Conservation (phyloP, 2,113 vertebrate genomes). For the Cyprinodon tularosa region DNA sequence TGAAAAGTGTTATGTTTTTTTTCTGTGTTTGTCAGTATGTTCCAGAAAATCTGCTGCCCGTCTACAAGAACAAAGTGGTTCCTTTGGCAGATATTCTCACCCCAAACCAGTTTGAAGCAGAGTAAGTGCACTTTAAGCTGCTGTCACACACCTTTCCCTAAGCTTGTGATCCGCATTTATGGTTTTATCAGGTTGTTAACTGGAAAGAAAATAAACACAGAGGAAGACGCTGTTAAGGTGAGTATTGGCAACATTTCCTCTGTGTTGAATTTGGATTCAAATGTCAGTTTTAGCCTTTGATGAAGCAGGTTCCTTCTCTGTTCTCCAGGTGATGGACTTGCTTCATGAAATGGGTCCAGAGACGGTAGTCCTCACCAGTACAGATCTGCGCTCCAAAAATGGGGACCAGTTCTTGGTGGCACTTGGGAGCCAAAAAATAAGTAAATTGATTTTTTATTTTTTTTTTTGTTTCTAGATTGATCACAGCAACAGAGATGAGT, state of each 20-base stretch:
- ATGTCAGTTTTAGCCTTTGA: background rate
- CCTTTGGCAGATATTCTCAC: conserved; percentile 95
- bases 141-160: background rate
- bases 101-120: conserved; percentile 97
- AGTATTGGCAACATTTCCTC: conserved; percentile 30
- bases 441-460: conserved; percentile 65
- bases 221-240: conserved; percentile 90
- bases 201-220: conserved; percentile 87
- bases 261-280: background rate
- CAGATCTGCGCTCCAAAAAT: conserved; percentile 84
- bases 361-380: conserved; percentile 96
- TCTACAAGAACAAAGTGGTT: conserved; percentile 92
- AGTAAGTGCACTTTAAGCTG: conserved; percentile 82
- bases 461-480: background rate
- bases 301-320: background rate
- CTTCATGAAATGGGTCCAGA: conserved; percentile 95
- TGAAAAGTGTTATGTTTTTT: background rate
- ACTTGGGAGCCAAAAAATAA: conserved; percentile 89
- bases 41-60: conserved; percentile 89
- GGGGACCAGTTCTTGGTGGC: conserved; percentile 89
- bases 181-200: conserved; percentile 85
- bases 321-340: conserved; percentile 90
- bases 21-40: conserved; percentile 84
- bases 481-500: too few relatives aligned
- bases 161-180: background rate